These are phyloP conservation scores for Oenanthe oenanthe DNA, from an alignment of 2,113 vertebrate genomes.

Conservation along the genomic window DNA sequence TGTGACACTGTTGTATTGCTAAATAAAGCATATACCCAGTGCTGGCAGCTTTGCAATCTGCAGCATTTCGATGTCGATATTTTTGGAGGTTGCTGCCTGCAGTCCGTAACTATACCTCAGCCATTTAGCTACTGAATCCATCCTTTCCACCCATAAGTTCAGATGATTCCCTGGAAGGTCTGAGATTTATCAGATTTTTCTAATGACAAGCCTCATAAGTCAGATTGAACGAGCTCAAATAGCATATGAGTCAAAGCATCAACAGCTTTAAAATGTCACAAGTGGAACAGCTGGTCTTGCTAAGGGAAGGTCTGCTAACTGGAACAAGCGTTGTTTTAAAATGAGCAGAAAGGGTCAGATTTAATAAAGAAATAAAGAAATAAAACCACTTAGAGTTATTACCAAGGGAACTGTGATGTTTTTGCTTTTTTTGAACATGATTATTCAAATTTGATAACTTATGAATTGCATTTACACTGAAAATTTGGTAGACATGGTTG, in stretches of 20 bases:
- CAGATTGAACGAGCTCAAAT: constrained; percentile 64
- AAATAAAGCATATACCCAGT: constrained; percentile 42
- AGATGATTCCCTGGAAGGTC: constrained; percentile 68
- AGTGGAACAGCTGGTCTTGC: constrained; percentile 63
- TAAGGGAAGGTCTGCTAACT: constrained; percentile 15
- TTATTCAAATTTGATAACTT: background rate
- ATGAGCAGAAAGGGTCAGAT: constrained; percentile 7
- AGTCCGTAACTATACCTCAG: constrained; percentile 47
- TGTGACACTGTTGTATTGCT: constrained; percentile 41
- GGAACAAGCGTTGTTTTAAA: constrained; percentile 13
- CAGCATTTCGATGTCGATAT: constrained; percentile 38
- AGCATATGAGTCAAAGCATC: constrained; percentile 63
- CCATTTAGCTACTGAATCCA: constrained; percentile 19
- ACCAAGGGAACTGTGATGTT: background rate
- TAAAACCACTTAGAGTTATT: background rate
- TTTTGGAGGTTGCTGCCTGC: constrained; percentile 58
- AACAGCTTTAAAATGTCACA: constrained; percentile 71
- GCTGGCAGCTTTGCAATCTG: constrained; percentile 64
- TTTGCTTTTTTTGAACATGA: background rate
- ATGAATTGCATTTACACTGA: background rate
- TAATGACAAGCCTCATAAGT: constrained; percentile 60
- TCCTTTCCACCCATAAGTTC: constrained; percentile 47
- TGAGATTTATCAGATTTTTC: constrained; percentile 72
- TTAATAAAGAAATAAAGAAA: background rate
- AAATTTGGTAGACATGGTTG: background rate